phyloP scores from a whole-genome alignment of 2,113 vertebrate genomes.

The Gnathonemus echidnorhynchus region DNA sequence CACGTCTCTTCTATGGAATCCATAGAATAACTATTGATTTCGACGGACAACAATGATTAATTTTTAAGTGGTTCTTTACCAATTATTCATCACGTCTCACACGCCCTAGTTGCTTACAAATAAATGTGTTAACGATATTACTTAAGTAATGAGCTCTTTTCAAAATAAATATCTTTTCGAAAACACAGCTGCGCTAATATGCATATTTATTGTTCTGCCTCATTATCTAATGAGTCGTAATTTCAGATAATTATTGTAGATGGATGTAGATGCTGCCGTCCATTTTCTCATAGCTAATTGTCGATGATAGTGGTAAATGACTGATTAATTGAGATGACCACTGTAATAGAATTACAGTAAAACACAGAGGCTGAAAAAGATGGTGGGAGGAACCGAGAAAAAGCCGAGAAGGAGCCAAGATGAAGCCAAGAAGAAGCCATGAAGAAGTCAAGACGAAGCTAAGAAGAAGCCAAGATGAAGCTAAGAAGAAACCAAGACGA shows the following conservation, averaged over 20 bases:
- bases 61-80: not conserved
- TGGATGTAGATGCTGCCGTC: not conserved
- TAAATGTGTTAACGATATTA: not conserved
- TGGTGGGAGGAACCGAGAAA: not conserved
- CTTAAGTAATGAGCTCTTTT: not conserved
- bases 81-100: not conserved
- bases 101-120: not conserved
- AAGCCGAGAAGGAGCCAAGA: not conserved
- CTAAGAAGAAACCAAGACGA: no score
- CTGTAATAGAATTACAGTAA: not conserved
- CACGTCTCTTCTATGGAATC: not conserved
- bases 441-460: no score
- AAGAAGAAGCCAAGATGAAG: no score
- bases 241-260: not conserved
- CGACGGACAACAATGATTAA: not conserved
- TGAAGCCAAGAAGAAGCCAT: no score
- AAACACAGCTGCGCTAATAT: not conserved
- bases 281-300: not conserved
- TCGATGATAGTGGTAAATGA: not conserved
- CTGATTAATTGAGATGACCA: not conserved
- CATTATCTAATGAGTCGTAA: not conserved
- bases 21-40: not conserved
- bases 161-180: not conserved
- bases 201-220: not conserved
- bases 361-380: not conserved